Evolutionary conservation across 2,113 vertebrate species (phyloP).

Genomic region (Meleagris gallopavo): DNA sequence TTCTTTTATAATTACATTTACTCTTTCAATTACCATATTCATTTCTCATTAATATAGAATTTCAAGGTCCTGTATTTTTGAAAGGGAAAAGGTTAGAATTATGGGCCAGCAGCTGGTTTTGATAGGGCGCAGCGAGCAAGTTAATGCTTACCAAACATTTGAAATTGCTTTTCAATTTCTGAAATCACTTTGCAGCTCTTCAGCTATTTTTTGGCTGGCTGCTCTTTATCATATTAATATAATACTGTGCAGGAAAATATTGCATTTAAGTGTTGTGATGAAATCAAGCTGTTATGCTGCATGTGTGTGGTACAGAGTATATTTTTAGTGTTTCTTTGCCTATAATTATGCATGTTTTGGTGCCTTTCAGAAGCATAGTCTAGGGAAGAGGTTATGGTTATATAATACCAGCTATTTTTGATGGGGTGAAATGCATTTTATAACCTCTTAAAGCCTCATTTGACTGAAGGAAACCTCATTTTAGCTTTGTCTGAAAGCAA

Average conservation of each 20-base stretch:
- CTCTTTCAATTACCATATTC: slow-evolving; percentile 47
- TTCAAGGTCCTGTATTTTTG: slow-evolving; percentile 45
- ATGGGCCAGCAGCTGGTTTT: slow-evolving; percentile 58
- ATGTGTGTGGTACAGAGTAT: slow-evolving; percentile 70
- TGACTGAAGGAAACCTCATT: slow-evolving; percentile 12
- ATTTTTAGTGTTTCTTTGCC: slow-evolving; percentile 74
- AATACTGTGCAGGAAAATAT: slow-evolving; percentile 55
- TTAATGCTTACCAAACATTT: slow-evolving; percentile 39
- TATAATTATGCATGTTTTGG: slow-evolving; percentile 71
- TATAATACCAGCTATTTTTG: slow-evolving; percentile 69
- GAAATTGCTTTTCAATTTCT: slow-evolving; percentile 49
- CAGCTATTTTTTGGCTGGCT: slow-evolving; percentile 63
- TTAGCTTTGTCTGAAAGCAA: background rate
- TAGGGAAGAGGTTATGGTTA: slow-evolving; percentile 68
- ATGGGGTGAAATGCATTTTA: slow-evolving; percentile 56
- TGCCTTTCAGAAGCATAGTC: slow-evolving; percentile 69
- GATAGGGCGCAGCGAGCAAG: background rate
- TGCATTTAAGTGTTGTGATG: slow-evolving; percentile 53
- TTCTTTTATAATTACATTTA: slow-evolving; percentile 57
- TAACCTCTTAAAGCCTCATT: slow-evolving; percentile 32
- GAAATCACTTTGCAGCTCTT: slow-evolving; percentile 35
- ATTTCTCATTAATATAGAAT: slow-evolving; percentile 47
- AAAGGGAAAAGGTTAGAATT: slow-evolving; percentile 59
- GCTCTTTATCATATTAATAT: slow-evolving; percentile 70
- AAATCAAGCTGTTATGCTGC: slow-evolving; percentile 67